Base-by-base conservation (phyloP, 1,140 invertebrate species). In the Brachionus rubens region DNA sequence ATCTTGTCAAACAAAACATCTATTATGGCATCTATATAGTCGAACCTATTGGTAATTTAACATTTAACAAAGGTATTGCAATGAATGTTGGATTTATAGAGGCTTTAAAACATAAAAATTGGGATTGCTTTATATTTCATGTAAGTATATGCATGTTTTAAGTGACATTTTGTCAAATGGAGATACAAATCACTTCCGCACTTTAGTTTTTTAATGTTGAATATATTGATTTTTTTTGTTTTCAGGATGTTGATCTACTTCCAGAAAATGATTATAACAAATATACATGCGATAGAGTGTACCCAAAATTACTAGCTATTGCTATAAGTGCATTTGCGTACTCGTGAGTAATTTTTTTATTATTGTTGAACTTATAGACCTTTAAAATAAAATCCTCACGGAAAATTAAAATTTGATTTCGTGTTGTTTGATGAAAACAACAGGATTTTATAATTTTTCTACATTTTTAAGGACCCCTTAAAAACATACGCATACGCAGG, bases 261-360 rank as follows among this genome's bases (percentile, higher is more conserved):
- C 94, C 94, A n/a, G 87, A 94, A 78, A 92, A 91, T 83, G 88
- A 88, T 67, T 88, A 89, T 0, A 96, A 97, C 85, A 88, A 96
- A 54, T 97, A 97, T 85, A 91, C 90, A 12, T 98, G 95, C 81
- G 89, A 91, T 91, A 91, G 2, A 1, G 86, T 88, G 77, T 91
- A 92, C 80, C 94, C 94, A 1, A 84, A 93, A 62, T 93, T 96
- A 82, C 16, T 76, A 16, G 19, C 72, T 1, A 43, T 43, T 16
- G 16, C 72, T 4, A 76, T 76, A 10, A 59, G 52, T 24, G 26
- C 48, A 16, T 76, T 41, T 47, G 52, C 36, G 24, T 76, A 76
- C 85, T 90, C 88, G 91, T 92, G n/a, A n/a, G n/a, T n/a, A n/a
- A n/a, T n/a, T n/a, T n/a, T n/a, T n/a, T n/a, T n/a, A n/a, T n/a